phyloP scores from a whole-genome alignment of 2,797 vertebrate species.

The Cryptoblepharus egeriae region DNA sequence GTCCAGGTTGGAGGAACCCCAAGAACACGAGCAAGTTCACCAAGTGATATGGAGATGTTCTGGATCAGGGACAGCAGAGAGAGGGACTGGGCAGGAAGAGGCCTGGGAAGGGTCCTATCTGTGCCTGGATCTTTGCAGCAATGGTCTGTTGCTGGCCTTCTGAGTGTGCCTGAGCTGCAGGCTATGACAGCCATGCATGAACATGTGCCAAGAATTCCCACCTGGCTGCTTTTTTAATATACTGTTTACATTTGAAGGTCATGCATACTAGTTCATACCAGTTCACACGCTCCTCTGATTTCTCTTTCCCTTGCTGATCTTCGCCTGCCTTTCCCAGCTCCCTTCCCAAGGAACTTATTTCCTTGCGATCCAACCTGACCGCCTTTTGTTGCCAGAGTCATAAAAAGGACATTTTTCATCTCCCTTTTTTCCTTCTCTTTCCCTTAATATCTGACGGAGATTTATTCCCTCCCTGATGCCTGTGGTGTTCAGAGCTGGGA shows the following conservation, averaged over 20 bases:
- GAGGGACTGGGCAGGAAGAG: no score
- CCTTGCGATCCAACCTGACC: slow-evolving; percentile 41
- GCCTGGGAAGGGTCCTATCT: no score
- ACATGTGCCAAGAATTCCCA: background rate
- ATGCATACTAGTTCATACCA: background rate
- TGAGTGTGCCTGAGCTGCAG: background rate
- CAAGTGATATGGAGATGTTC: no score
- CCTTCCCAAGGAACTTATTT: slow-evolving; percentile 41
- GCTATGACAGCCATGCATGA: no score
- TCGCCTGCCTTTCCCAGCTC: background rate
- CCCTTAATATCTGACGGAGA: slow-evolving; percentile 88
- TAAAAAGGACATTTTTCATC: slow-evolving; percentile 79
- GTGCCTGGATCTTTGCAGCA: no score
- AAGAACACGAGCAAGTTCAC: no score
- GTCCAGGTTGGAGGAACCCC: no score
- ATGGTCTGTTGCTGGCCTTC: background rate
- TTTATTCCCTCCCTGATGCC: slow-evolving; percentile 88
- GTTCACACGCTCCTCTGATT: slow-evolving; percentile 36
- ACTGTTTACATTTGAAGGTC: slow-evolving; percentile 68
- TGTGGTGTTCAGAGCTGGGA: slow-evolving; percentile 60
- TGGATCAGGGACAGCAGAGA: no score
- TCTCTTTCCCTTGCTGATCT: slow-evolving; percentile 48
- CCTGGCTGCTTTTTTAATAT: slow-evolving; percentile 31
- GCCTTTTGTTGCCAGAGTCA: slow-evolving; percentile 69
- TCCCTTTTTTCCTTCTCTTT: slow-evolving; percentile 58